Evolutionary conservation across 2,888 invertebrate species (phyloP).

Genomic region (Ethmia dodecea): DNA sequence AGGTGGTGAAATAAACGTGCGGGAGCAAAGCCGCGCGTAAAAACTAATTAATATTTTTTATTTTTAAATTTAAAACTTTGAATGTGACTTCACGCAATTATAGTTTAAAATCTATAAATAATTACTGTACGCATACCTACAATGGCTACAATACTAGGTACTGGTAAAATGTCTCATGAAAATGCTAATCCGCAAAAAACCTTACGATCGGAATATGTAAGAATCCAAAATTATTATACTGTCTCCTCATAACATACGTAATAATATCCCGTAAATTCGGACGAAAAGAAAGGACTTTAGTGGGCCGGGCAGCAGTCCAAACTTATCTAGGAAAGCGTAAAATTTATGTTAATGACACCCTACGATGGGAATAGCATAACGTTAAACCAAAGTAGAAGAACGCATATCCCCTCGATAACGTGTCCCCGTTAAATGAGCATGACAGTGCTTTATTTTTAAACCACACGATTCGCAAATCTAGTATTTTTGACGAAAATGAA

Average conservation of each 20-base stretch:
- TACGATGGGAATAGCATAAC: constrained; percentile 50
- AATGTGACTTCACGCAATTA: no score
- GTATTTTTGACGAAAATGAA: no score
- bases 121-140: no score
- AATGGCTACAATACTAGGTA: no score
- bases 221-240: constrained; percentile 21
- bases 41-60: no score
- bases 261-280: constrained; percentile 48
- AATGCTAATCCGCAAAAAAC: no score
- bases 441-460: constrained; percentile 29
- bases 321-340: constrained; percentile 60
- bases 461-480: constrained; percentile 23
- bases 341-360: constrained; percentile 68
- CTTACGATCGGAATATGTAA: no score
- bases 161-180: no score
- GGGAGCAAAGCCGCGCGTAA: no score
- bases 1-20: no score
- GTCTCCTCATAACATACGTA: constrained; percentile 37
- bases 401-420: constrained; percentile 49
- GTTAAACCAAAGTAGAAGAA: constrained; percentile 48
- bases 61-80: no score
- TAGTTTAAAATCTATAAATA: no score
- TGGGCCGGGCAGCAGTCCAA: constrained; percentile 54
- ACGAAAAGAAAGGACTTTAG: constrained; percentile 41
- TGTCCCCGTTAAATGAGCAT: constrained; percentile 50